Evolutionary conservation across 2,113 vertebrate species (phyloP).

Genomic region (Dipodomys stephensi): DNA sequence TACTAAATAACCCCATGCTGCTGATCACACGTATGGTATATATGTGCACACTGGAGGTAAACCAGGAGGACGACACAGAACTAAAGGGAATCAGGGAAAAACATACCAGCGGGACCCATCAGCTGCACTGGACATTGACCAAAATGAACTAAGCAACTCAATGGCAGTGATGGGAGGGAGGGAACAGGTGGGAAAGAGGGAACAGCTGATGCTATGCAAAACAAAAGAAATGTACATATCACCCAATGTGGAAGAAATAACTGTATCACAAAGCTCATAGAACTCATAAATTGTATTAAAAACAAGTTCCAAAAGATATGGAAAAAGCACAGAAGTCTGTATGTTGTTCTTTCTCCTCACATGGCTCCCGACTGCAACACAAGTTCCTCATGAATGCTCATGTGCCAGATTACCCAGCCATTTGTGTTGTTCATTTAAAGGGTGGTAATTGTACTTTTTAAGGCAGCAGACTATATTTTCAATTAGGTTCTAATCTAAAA

Average conservation of each 20-base stretch:
- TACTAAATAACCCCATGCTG: too few species aligned
- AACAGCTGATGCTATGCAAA: too few species aligned
- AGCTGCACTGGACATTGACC: too few species aligned
- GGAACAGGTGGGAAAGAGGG: too few species aligned
- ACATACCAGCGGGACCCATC: too few species aligned
- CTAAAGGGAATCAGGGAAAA: not conserved
- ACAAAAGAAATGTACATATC: too few species aligned
- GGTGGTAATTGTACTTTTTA: constrained; percentile 68
- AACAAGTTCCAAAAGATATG: not conserved
- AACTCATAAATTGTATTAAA: not conserved
- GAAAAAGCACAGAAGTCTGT: fast-evolving
- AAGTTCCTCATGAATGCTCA: not conserved
- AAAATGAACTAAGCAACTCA: too few species aligned
- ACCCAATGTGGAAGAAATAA: too few species aligned
- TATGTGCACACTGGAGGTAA: too few species aligned
- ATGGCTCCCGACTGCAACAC: not conserved
- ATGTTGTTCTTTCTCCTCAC: not conserved
- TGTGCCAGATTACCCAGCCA: not conserved
- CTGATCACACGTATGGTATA: too few species aligned
- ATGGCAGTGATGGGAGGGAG: too few species aligned
- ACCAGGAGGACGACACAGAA: too few species aligned
- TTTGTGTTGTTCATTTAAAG: constrained; percentile 51
- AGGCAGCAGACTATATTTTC: constrained; percentile 37
- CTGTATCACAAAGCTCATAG: not conserved
- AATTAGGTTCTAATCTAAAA: constrained; percentile 69